Evolutionary conservation across 37 sponge, comb jelly and placozoan genomes (phyloP).

Genomic region (Halisarca cf. caerulea): DNA sequence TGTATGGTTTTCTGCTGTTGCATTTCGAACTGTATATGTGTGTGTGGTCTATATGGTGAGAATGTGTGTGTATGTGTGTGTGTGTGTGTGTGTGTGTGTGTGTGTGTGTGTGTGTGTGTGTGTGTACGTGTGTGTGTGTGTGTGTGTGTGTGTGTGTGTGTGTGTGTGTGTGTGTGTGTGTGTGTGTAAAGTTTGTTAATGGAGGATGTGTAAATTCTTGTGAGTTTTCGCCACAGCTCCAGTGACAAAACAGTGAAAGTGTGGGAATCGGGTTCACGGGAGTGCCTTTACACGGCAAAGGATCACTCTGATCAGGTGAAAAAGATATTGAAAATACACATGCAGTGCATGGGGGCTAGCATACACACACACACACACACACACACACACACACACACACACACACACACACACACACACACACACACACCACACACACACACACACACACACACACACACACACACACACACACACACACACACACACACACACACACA

Average conservation of each 20-base stretch:
- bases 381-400: not conserved
- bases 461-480: too few relatives aligned
- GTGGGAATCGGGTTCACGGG: conserved; percentile 88
- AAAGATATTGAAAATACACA: not conserved
- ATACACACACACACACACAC: too few relatives aligned
- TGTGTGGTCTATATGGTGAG: too few relatives aligned
- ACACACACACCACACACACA: too few relatives aligned
- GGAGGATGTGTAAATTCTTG: not conserved
- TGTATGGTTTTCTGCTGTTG: too few relatives aligned
- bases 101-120: conserved; percentile 16
- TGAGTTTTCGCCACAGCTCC: too few relatives aligned
- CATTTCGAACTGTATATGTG: too few relatives aligned
- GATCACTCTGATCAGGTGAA: conserved; percentile 91
- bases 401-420: too few relatives aligned
- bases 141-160: not conserved
- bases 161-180: not conserved
- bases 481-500: not conserved
- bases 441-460: too few relatives aligned
- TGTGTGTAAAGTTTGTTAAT: too few relatives aligned
- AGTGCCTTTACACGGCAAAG: conserved; percentile 87
- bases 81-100: conserved; percentile 24
- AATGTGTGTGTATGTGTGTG: conserved; percentile 17
- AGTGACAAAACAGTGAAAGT: conserved; percentile 97
- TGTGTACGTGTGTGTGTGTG: conserved; percentile 3
- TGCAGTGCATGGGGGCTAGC: not conserved